These are phyloP conservation scores for Nysson spinosus DNA, from an alignment of 2,888 invertebrate genomes.

Conservation along the genomic window DNA sequence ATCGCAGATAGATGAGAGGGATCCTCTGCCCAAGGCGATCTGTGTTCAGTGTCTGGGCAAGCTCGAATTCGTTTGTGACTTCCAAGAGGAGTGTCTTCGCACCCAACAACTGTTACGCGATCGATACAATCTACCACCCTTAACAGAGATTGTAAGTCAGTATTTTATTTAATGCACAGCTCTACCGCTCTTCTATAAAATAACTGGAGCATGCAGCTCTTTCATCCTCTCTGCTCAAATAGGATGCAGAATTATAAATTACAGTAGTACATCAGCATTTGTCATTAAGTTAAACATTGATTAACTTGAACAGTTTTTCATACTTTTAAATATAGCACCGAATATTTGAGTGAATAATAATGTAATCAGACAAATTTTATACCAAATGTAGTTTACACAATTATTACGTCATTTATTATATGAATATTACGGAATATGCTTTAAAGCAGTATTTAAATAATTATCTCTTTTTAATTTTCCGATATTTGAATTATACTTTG, in stretches of 20 bases:
- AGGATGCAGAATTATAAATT: too few species aligned
- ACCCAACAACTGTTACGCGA: conserved; percentile 75
- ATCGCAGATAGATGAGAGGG: conserved; percentile 76
- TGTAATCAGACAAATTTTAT: background rate
- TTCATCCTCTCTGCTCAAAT: conserved; percentile 16
- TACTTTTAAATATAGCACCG: conserved; percentile 5
- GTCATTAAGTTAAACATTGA: background rate
- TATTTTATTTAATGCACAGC: conserved; percentile 56
- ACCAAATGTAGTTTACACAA: background rate
- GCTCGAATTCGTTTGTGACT: conserved; percentile 77
- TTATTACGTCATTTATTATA: background rate
- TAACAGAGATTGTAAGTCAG: conserved; percentile 73
- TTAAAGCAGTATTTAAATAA: too few species aligned
- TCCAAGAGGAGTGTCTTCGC: conserved; percentile 77
- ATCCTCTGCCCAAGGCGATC: conserved; percentile 76
- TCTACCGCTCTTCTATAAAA: conserved; percentile 58
- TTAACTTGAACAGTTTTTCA: background rate
- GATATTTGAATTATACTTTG: background rate
- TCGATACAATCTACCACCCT: conserved; percentile 74
- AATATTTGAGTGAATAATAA: conserved; percentile 17
- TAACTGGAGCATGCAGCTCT: conserved; percentile 27
- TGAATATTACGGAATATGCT: too few species aligned
- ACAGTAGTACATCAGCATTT: too few species aligned
- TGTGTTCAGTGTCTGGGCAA: conserved; percentile 77
- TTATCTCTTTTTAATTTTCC: too few species aligned